A percentile compares a stretch with the other conserved stretches of the same genome.
These are phyloP conservation scores for Chrosomus eos DNA, from an alignment of 2,797 vertebrate genomes.

Conservation along the genomic window DNA sequence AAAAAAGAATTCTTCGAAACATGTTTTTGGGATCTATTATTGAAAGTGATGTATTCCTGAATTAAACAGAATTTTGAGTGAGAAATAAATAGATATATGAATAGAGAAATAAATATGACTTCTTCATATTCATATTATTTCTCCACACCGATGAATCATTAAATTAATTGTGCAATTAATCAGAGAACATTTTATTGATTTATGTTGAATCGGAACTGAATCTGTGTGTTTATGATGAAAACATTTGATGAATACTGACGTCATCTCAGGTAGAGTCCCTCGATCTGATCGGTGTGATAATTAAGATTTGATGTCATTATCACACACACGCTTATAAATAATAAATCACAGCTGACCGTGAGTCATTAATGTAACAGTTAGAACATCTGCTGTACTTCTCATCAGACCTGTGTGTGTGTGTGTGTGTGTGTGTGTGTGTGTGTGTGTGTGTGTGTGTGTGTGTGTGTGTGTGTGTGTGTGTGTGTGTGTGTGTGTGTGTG, in stretches of 20 bases:
- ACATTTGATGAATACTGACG: neutral
- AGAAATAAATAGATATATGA: neutral
- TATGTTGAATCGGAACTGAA: neutral
- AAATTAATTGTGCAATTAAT: neutral
- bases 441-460: no score
- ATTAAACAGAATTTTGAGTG: neutral
- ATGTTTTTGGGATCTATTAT: neutral
- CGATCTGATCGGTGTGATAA: slow-evolving; percentile 67
- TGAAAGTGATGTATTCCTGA: neutral
- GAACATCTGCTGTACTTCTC: slow-evolving; percentile 63
- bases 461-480: no score
- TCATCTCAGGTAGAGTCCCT: neutral
- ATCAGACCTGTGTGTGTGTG: neutral
- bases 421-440: no score
- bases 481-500: no score
- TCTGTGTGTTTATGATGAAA: neutral
- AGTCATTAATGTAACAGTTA: slow-evolving; percentile 71
- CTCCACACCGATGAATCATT: neutral
- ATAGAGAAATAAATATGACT: no score
- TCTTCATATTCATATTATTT: no score
- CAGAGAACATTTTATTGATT: neutral
- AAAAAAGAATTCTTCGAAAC: neutral
- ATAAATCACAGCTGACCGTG: slow-evolving; percentile 68
- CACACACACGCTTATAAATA: slow-evolving; percentile 67
- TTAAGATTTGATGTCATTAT: slow-evolving; percentile 67